Evolutionary conservation across 2,797 vertebrate species (phyloP).

Genomic region (Numenius phaeopus): DNA sequence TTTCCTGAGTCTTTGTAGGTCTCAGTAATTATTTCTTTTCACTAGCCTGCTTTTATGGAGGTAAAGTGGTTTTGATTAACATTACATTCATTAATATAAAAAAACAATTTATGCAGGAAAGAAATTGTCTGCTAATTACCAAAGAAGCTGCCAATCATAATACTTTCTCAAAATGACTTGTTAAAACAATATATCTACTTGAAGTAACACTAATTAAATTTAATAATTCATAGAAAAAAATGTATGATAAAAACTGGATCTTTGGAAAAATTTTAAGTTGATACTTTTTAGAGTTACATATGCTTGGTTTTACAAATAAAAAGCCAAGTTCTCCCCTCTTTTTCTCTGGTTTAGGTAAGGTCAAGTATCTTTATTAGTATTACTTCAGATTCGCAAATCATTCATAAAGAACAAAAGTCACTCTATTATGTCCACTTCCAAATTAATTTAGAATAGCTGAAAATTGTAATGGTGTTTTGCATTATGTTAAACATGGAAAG

Average conservation of each 20-base stretch:
- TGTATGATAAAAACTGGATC: too few relatives aligned
- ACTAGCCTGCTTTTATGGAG: neutral
- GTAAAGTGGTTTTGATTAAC: conserved; percentile 1
- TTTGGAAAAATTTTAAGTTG: neutral
- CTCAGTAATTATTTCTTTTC: conserved; percentile 34
- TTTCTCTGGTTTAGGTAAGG: neutral
- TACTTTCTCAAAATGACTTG: neutral
- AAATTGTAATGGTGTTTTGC: neutral
- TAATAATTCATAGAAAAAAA: too few relatives aligned
- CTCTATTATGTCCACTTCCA: neutral
- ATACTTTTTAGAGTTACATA: neutral
- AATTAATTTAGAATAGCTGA: neutral
- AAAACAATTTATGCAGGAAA: neutral
- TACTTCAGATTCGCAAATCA: neutral
- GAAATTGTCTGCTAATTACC: neutral
- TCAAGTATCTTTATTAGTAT: neutral
- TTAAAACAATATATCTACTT: conserved; percentile 3
- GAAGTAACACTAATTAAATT: neutral
- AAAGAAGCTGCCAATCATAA: conserved; percentile 1
- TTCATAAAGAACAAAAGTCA: neutral
- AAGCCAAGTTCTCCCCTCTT: neutral
- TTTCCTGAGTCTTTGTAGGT: neutral
- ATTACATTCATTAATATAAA: conserved; percentile 38
- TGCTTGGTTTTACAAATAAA: neutral
- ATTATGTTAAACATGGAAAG: neutral